Conservation (phyloP, 2,888 invertebrate species). For the Busseola fusca region DNA sequence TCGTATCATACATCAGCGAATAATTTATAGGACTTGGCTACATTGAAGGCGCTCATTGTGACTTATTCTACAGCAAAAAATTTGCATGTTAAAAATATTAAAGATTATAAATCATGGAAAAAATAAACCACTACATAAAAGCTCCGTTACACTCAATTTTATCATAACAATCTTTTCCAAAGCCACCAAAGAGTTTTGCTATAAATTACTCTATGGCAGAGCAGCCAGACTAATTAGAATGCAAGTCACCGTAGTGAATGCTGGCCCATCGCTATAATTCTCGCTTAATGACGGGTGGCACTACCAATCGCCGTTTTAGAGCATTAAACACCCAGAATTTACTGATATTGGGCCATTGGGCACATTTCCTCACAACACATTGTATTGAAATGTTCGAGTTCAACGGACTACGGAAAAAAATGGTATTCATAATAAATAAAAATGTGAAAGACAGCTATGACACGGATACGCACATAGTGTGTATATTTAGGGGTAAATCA, state of each 20-base stretch:
- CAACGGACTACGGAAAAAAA: constrained; percentile 1
- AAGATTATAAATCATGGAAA: background rate
- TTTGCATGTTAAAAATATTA: too few species aligned
- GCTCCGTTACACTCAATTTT: constrained; percentile 9
- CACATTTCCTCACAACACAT: constrained; percentile 41
- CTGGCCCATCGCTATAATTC: constrained; percentile 54
- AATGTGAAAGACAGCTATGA: background rate
- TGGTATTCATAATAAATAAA: background rate
- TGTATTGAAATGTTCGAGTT: constrained; percentile 36
- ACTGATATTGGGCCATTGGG: constrained; percentile 44
- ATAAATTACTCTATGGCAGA: constrained; percentile 41
- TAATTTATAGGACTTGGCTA: background rate
- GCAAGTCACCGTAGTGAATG: constrained; percentile 56
- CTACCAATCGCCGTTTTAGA: constrained; percentile 56
- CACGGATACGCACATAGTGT: background rate
- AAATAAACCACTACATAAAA: background rate
- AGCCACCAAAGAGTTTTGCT: constrained; percentile 43
- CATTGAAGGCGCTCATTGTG: background rate
- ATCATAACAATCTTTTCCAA: constrained; percentile 22
- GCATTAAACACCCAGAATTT: constrained; percentile 55
- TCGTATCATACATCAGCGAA: background rate
- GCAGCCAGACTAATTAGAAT: constrained; percentile 50
- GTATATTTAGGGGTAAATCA: background rate
- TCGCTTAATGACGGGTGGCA: constrained; percentile 56
- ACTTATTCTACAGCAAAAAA: background rate